Percentiles rank a stretch among this genome's conserved stretches.
Conservation (phyloP, 1,140 invertebrate species). For the Caenorhabditis brenneri region DNA sequence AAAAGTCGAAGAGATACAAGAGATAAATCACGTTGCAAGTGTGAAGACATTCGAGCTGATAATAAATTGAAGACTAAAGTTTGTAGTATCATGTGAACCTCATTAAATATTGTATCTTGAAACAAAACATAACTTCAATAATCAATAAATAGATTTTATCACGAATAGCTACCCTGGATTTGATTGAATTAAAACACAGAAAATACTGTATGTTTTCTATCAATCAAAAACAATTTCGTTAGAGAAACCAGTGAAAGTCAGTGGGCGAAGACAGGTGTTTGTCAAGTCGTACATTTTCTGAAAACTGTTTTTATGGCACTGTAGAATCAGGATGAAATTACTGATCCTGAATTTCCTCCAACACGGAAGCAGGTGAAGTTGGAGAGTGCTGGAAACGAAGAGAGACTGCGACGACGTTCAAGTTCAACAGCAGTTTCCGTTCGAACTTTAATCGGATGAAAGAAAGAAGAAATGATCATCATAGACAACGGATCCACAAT, state of each 20-base stretch:
- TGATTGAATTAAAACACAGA: no score
- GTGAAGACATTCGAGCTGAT: slow-evolving; percentile 45
- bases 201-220: no score
- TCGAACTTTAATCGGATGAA: neutral
- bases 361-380: neutral
- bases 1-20: neutral
- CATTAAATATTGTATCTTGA: neutral
- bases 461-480: slow-evolving; percentile 7
- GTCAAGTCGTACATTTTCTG: slow-evolving; percentile 29
- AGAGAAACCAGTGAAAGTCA: slow-evolving; percentile 19
- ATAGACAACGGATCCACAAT: slow-evolving; percentile 2
- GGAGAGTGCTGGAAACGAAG: neutral
- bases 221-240: slow-evolving; percentile 2
- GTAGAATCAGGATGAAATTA: neutral
- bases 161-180: no score
- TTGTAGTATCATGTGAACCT: neutral
- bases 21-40: slow-evolving; percentile 2
- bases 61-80: slow-evolving; percentile 46
- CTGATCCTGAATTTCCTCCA: neutral
- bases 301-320: neutral
- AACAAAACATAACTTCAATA: no score
- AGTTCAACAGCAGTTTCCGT: neutral
- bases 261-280: neutral
- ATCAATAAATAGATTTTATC: no score
- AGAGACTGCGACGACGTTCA: neutral